Evolutionary conservation across 2,888 invertebrate species (phyloP), one percentile per base, ranked within the genome.

Genomic region (Trichogramma evanescens): DNA sequence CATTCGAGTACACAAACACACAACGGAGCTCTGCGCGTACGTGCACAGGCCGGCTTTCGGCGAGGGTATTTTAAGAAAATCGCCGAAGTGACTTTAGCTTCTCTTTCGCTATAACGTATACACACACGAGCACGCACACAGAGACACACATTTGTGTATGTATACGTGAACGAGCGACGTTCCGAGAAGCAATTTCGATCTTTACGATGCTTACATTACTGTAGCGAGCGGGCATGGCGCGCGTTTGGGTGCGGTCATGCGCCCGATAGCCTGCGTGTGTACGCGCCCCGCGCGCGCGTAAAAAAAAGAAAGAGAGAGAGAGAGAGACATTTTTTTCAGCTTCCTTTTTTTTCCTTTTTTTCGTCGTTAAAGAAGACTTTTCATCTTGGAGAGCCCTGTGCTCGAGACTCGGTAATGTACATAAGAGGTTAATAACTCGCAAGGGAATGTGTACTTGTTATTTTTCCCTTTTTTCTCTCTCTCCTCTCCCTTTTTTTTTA

Each of bases 121-220:
- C 3, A 26, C 26, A 26, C 26, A 26, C 2, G 13, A 13, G 13
- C 26, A 26, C 26, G 26, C 26, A 26, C 26, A 26, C 26, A 26
- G 26, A 26, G 26, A 26, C 26, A 26, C 26, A 26, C 26, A 26
- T 26, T 26, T 26, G 26, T 26, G 26, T 26, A 26, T 26, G 26
- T 26, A 26, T 2, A 26, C 38, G 46, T 66, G 66, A 69, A 64
- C 58, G 58, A 65, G 62, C 67, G 65, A 71, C 66, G 66, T 73
- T 73, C 73, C 68, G 59, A 71, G 74, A 73, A 74, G 68, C 70
- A 71, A 73, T 74, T 73, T 70, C 69, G 69, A 72, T 73, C 70
- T 74, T 73, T 73, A 74, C 72, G 73, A 73, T 71, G 74, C 72
- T 72, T 73, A 73, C 69, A 46, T 68, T 13, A 68, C 68, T 65